These are phyloP conservation scores for Battus philenor DNA, from an alignment of 1,140 invertebrate genomes.

Conservation along the genomic window DNA sequence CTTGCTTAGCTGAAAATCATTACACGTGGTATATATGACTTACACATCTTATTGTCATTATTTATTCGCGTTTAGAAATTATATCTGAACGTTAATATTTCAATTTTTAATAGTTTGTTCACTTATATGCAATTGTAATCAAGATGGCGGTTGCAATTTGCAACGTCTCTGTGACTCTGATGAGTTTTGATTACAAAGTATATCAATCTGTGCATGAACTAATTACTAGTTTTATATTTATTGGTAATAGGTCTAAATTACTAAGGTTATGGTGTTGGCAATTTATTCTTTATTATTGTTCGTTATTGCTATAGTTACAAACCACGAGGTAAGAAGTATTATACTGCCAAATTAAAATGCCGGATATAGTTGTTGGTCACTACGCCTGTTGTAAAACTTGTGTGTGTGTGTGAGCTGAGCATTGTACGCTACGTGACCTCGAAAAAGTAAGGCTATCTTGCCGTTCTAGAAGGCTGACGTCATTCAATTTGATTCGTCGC, in stretches of 20 bases:
- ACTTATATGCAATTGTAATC: constrained; percentile 18
- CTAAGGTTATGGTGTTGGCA: constrained; percentile 20
- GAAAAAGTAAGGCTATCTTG: constrained; percentile 64
- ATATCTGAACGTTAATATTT: constrained; percentile 5
- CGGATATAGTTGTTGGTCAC: constrained; percentile 27
- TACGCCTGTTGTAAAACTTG: constrained; percentile 40
- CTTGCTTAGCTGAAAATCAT: constrained; percentile 52
- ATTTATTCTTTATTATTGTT: constrained; percentile 6
- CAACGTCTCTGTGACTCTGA: constrained; percentile 1
- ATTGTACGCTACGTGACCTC: constrained; percentile 61
- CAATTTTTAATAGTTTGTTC: constrained; percentile 5
- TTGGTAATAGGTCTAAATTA: constrained; percentile 7
- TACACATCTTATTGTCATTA: constrained; percentile 29
- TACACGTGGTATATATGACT: constrained; percentile 53
- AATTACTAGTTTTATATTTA: constrained; percentile 9
- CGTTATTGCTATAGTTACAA: constrained; percentile 1
- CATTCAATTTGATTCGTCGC: constrained; percentile 60
- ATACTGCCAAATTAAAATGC: constrained; percentile 36
- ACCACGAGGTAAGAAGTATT: constrained; percentile 20
- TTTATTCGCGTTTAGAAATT: constrained; percentile 25
- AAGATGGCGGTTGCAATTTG: constrained; percentile 27
- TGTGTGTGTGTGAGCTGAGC: constrained; percentile 64
- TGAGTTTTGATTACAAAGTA: not conserved
- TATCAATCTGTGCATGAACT: constrained; percentile 13
- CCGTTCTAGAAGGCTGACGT: constrained; percentile 71